Evolutionary conservation across 2,113 vertebrate species (phyloP), one percentile per base, ranked within the genome.

Genomic region (Podarcis muralis): DNA sequence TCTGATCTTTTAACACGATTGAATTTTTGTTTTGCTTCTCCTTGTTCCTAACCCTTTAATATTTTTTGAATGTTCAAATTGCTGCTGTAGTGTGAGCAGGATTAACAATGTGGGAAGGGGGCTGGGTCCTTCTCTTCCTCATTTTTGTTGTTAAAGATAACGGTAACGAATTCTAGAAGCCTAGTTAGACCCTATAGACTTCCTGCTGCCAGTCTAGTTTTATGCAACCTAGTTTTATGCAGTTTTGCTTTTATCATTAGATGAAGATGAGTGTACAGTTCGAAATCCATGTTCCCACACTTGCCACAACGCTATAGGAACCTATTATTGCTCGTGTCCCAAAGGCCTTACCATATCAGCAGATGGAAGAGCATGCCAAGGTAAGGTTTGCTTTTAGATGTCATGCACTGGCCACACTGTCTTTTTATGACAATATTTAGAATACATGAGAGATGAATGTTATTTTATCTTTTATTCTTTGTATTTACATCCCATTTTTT

Each of bases 301-400:
- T 75, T 99, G 99, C 88, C 98, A 99, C 93, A 99, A 99, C 13
- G 88, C 97, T 1, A 88, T 99, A 90, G 99, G 98, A 15, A 97
- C 98, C 53, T 99, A 98, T 92, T 98, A 99, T 87, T 99, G 99
- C 93, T 98, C 99, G 82, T 99, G 99, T 90, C 98, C 98, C 0
- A 90, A 95, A 57, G 99, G 99, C 62, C 98, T 99, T 87, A 97
- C 98, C 15, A 99, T 99, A 82, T 98, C 98, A 71, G 98, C 98
- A 0, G 98, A 99, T 25, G 99, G 99, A 68, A 97, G 97, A 92
- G 98, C 97, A 0, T 99, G 99, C 66, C 98, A 99, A 94, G 99
- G 99, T 99, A 96, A 81, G 90, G 18, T 0, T 23, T 4, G 62
- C 22, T 82, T 72, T 74, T 27, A 2, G 2, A 15, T n/a, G 35